Base-by-base conservation (phyloP, 2,113 vertebrate genomes). In the Corythaeola cristata region DNA sequence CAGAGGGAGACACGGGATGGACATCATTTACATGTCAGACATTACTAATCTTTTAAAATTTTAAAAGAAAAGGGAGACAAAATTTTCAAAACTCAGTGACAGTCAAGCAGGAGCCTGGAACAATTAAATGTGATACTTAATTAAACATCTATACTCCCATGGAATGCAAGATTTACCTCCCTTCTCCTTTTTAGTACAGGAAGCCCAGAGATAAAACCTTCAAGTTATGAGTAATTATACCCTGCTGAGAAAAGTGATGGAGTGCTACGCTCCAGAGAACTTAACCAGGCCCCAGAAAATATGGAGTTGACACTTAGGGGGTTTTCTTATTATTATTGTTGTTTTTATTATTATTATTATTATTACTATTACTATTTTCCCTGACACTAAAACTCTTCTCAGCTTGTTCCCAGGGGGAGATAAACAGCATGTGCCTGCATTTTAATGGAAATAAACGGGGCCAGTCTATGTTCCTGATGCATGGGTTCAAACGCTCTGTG, bases 211-310 rank as follows among this genome's bases (percentile, higher is more conserved):
- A 98, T 95, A 97, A 98, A 98, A 88, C 88, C 88, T 96, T 97
- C 95, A 96, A 94, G 95, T 94, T 97, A 96, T 93, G 88, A 97
- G 87, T 96, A 98, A 96, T 97, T 97, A 94, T 85, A 93, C 50
- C 93, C 97, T 50, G 76, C 97, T 98, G 97, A 96, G 97, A 97
- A 97, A 98, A 97, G 93, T 97, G 97, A 98, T 96, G 83, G 97
- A 97, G 94, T 96, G 85, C 79, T 97, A 86, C 35, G 95, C 96
- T 97, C 97, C 81, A 94, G 95, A 98, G 96, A 96, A 97, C 93
- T 97, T 98, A 97, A 97, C 95, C 85, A 97, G 95, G 82, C 73
- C 85, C 90, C 91, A 87, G 92, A 97, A 98, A 97, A 97, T 92
- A 91, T 92, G 92, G 69, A 98, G 75, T 63, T 97, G 95, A 97